phyloP scores from a whole-genome alignment of 2,113 vertebrate species.

The Tyrannus savana region DNA sequence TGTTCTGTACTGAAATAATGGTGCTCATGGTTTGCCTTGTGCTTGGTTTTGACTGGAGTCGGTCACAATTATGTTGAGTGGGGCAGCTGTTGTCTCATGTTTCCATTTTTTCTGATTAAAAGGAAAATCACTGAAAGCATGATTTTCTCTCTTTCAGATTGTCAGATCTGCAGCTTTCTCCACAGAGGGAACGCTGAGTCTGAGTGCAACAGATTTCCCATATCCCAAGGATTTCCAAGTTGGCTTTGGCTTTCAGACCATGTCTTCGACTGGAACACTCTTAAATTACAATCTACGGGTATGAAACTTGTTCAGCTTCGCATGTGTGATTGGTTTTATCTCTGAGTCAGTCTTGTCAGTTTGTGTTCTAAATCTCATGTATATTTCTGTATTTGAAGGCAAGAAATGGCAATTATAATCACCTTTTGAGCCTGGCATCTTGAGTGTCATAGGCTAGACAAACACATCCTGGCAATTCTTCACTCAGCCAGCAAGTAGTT shows the following conservation, averaged over 20 bases:
- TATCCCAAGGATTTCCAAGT: constrained; percentile 70
- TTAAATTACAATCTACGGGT: constrained; percentile 69
- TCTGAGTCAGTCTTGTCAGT: not conserved
- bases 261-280: constrained; percentile 60
- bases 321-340: not conserved
- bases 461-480: not conserved
- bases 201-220: constrained; percentile 28
- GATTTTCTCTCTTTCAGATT: constrained; percentile 61
- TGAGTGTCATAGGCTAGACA: not conserved
- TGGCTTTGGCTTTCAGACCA: constrained; percentile 79
- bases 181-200: constrained; percentile 66
- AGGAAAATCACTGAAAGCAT: not conserved
- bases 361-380: not conserved
- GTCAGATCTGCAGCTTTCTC: constrained; percentile 76
- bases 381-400: not conserved
- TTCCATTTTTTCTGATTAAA: not conserved
- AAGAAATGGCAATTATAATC: not conserved
- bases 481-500: not conserved
- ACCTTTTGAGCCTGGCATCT: not conserved
- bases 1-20: not conserved
- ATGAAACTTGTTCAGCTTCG: not conserved
- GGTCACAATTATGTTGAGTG: not conserved
- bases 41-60: not conserved
- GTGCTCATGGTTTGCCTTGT: not conserved
- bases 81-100: not conserved